These are phyloP conservation scores for Temnothorax curvispinosus DNA, from an alignment of 1,140 invertebrate genomes.

Conservation along the genomic window DNA sequence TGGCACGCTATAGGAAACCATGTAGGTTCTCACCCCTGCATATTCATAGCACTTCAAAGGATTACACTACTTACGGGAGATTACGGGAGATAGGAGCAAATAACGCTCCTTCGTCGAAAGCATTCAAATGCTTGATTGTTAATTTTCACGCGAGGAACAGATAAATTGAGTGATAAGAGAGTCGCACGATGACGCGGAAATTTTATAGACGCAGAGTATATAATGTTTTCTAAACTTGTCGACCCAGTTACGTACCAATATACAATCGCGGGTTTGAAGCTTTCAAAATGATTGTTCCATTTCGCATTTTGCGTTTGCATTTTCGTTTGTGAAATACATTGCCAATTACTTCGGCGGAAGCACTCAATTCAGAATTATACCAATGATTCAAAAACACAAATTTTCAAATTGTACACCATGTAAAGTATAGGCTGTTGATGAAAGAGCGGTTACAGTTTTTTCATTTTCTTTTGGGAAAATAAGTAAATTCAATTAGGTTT, in stretches of 20 bases:
- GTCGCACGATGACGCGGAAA: not conserved
- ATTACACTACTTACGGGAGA: conserved; percentile 29
- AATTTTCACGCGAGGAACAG: conserved; percentile 10
- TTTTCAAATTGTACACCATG: not conserved
- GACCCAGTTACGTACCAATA: not conserved
- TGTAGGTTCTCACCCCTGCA: not conserved
- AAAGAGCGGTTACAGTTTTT: not conserved
- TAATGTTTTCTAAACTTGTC: conserved; percentile 20
- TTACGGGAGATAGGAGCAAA: conserved; percentile 28
- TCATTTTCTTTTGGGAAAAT: not conserved
- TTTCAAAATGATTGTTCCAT: conserved; percentile 41
- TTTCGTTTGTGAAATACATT: conserved; percentile 17
- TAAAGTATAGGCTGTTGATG: not conserved
- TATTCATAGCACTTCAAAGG: conserved; percentile 22
- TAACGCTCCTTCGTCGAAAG: not conserved
- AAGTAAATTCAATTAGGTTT: not conserved
- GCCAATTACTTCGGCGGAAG: conserved; percentile 24
- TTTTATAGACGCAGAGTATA: conserved; percentile 1
- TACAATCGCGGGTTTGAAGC: conserved; percentile 12
- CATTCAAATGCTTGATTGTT: conserved; percentile 26
- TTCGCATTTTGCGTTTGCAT: conserved; percentile 19
- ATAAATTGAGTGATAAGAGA: conserved; percentile 21
- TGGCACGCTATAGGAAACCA: not conserved
- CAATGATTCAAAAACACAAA: conserved; percentile 27
- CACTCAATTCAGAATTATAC: not conserved